Evolutionary conservation across 2,888 invertebrate genomes (phyloP).

Genomic region (Lacanobia wlatinum): DNA sequence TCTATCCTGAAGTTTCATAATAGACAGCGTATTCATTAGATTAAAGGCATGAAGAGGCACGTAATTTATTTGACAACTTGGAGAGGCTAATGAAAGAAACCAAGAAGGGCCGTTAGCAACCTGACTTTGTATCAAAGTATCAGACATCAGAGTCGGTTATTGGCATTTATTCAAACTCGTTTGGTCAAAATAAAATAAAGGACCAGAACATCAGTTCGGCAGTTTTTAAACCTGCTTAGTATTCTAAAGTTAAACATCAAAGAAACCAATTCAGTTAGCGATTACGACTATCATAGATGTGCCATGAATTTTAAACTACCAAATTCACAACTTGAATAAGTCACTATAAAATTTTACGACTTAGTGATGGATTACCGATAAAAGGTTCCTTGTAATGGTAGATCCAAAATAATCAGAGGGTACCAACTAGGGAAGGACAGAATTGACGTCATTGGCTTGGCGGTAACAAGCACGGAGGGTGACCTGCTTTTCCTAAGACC

Average conservation of each 20-base stretch:
- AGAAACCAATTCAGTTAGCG: slow-evolving; percentile 30
- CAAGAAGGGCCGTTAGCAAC: background rate
- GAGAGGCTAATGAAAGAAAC: background rate
- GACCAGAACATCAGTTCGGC: background rate
- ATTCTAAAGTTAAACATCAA: slow-evolving; percentile 40
- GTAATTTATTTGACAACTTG: background rate
- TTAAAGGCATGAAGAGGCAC: background rate
- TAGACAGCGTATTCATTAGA: no score
- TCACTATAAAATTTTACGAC: slow-evolving; percentile 7
- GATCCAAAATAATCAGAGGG: slow-evolving; percentile 1
- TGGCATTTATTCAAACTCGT: slow-evolving; percentile 19
- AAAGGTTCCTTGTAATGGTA: background rate
- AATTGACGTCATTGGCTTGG: slow-evolving; percentile 49
- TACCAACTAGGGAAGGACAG: slow-evolving; percentile 43
- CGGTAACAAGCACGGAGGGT: slow-evolving; percentile 54
- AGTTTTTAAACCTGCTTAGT: slow-evolving; percentile 24
- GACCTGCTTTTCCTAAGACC: slow-evolving; percentile 57
- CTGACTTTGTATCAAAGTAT: background rate
- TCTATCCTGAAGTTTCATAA: background rate
- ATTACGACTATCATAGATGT: slow-evolving; percentile 33
- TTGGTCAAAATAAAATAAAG: slow-evolving; percentile 3
- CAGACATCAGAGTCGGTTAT: background rate
- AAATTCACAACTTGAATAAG: slow-evolving; percentile 32
- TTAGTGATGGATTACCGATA: slow-evolving; percentile 7
- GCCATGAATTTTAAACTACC: slow-evolving; percentile 33